phyloP scores from a whole-genome alignment of 2,113 vertebrate species.

The Gyps fulvus region DNA sequence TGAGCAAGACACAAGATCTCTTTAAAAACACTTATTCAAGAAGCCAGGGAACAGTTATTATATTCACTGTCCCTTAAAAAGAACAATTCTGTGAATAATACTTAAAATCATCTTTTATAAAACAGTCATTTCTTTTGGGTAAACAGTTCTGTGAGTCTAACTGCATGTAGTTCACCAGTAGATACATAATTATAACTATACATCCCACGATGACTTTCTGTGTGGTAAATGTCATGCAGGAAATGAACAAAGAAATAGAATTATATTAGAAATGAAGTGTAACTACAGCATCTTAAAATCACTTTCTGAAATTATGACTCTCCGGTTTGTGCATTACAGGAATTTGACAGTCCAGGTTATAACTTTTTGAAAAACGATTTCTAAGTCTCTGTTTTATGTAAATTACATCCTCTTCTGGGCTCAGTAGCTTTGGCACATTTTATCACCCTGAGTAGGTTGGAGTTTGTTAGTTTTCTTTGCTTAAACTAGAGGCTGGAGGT shows the following conservation, averaged over 20 bases:
- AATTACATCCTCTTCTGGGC: background rate
- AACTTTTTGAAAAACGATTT: slow-evolving; percentile 25
- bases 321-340: background rate
- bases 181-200: slow-evolving; percentile 11
- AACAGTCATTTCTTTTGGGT: background rate
- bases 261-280: slow-evolving; percentile 14
- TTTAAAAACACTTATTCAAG: background rate
- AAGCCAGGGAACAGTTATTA: background rate
- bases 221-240: slow-evolving; percentile 33
- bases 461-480: slow-evolving; percentile 13
- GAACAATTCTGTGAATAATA: background rate
- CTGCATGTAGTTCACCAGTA: background rate
- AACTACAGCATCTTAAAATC: slow-evolving; percentile 11
- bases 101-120: background rate
- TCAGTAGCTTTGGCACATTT: background rate
- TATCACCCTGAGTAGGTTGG: background rate
- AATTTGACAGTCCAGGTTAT: background rate
- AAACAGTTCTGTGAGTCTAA: slow-evolving; percentile 9
- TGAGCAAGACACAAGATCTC: background rate
- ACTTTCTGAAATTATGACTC: slow-evolving; percentile 3
- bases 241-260: slow-evolving; percentile 33
- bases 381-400: slow-evolving; percentile 15
- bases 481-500: background rate
- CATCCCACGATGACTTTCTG: background rate
- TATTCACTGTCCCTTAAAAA: background rate